Percentiles rank a stretch among this genome's conserved stretches.
Conservation (phyloP, 2,888 invertebrate genomes). For the Euplexia lucipara region DNA sequence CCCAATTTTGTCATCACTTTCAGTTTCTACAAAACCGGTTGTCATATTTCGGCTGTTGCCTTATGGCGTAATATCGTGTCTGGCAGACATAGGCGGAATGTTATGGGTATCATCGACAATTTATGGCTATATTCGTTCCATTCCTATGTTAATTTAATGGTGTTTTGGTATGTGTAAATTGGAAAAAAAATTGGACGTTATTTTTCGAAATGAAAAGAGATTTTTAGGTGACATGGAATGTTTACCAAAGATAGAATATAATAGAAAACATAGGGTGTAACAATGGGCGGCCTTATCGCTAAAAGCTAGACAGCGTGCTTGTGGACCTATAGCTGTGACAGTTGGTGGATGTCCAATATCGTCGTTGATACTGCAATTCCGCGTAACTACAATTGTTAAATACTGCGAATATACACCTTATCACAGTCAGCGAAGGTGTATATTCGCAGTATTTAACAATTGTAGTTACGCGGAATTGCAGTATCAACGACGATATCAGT, state of each 20-base stretch:
- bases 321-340: no score
- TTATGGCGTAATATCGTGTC: conserved; percentile 57
- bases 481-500: no score
- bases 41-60: conserved; percentile 7
- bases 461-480: no score
- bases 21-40: conserved; percentile 56
- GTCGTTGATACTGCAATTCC: no score
- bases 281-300: no score
- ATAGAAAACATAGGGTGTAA: no score
- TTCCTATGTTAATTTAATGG: conserved; percentile 57
- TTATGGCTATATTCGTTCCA: conserved; percentile 48
- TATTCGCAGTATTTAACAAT: no score
- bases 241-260: neutral
- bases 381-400: no score
- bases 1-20: conserved; percentile 51
- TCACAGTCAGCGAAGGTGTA: no score
- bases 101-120: conserved; percentile 23
- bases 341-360: no score
- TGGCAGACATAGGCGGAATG: conserved; percentile 25
- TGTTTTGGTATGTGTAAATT: conserved; percentile 38
- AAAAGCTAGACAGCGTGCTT: no score
- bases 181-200: conserved; percentile 16
- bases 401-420: no score
- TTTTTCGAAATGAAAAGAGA: neutral
- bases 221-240: neutral